These are phyloP conservation scores for Amphilophus citrinellus DNA, from an alignment of 2,113 vertebrate species.

Conservation along the genomic window DNA sequence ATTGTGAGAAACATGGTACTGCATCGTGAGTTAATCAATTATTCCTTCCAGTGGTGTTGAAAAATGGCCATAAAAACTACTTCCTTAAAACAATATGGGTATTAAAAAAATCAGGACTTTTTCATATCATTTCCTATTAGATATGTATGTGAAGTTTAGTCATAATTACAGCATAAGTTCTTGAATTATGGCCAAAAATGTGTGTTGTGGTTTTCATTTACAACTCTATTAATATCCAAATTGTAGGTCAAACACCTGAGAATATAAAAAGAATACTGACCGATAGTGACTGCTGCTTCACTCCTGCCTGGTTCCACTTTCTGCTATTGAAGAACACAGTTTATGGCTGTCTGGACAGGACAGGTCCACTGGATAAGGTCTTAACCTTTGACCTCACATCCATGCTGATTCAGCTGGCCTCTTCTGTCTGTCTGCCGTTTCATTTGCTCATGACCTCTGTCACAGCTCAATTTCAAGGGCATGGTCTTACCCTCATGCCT, in stretches of 20 bases:
- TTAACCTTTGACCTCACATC: constrained; percentile 61
- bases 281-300: neutral
- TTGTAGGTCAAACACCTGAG: neutral
- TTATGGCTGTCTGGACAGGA: constrained; percentile 40
- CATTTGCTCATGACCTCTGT: constrained; percentile 63
- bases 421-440: constrained; percentile 13
- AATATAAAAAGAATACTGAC: neutral
- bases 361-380: constrained; percentile 44
- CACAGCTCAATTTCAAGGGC: constrained; percentile 50
- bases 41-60: neutral
- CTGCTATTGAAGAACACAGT: constrained; percentile 38
- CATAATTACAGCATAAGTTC: neutral
- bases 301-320: constrained; percentile 16
- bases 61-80: neutral
- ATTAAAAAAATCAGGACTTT: neutral
- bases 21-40: neutral
- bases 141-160: neutral
- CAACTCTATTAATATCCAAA: neutral
- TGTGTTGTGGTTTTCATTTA: neutral
- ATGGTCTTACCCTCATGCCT: constrained; percentile 18
- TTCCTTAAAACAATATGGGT: neutral
- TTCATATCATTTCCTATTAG: neutral
- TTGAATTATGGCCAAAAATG: too few relatives aligned
- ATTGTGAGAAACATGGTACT: neutral
- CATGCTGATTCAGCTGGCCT: constrained; percentile 55